phyloP scores from a whole-genome alignment of 2,888 invertebrate genomes.

The Neoscelio sp. region DNA sequence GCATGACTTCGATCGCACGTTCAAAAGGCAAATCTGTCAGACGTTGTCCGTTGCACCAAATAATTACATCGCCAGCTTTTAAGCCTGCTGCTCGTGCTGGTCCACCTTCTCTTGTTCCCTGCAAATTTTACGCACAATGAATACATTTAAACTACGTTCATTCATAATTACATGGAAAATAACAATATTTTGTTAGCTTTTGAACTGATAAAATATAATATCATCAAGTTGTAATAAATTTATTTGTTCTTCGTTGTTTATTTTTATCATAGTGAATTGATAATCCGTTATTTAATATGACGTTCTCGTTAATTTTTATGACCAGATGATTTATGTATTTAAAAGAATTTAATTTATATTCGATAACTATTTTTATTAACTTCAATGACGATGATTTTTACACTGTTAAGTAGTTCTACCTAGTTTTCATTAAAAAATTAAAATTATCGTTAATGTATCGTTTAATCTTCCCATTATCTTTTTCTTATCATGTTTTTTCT shows the following conservation, averaged over 20 bases:
- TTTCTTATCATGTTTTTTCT: background rate
- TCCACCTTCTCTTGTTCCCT: constrained; percentile 95
- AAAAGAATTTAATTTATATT: background rate
- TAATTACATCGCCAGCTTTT: constrained; percentile 95
- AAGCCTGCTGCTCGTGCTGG: constrained; percentile 95
- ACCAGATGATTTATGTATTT: too few relatives aligned
- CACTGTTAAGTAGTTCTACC: background rate
- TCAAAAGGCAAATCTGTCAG: constrained; percentile 81
- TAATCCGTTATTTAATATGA: too few relatives aligned
- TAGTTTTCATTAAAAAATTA: background rate
- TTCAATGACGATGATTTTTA: background rate
- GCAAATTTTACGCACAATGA: too few relatives aligned
- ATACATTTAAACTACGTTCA: too few relatives aligned
- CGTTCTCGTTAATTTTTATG: too few relatives aligned
- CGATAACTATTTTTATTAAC: background rate
- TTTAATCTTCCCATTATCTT: background rate
- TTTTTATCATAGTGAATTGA: too few relatives aligned
- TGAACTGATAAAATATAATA: too few relatives aligned
- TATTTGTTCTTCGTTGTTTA: too few relatives aligned
- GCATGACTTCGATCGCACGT: constrained; percentile 81
- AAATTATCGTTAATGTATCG: background rate
- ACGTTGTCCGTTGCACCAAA: constrained; percentile 91
- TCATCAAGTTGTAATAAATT: too few relatives aligned
- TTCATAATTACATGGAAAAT: too few relatives aligned
- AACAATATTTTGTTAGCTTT: too few relatives aligned